Evolutionary conservation across 2,888 invertebrate species (phyloP).

Genomic region (Isotomurus palustris): DNA sequence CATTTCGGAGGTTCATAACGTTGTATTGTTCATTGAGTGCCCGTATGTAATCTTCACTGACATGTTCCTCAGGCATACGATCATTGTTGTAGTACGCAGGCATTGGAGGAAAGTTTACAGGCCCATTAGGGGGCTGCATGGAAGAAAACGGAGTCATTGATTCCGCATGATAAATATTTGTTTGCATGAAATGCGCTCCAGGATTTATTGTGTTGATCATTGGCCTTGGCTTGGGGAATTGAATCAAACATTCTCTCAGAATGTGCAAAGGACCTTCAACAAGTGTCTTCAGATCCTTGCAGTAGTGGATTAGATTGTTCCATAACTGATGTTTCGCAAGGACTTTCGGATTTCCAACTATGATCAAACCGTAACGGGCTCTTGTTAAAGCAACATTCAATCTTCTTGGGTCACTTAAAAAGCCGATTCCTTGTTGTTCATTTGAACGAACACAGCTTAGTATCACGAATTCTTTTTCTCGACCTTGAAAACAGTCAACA

Average conservation of each 20-base stretch:
- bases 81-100: constrained; percentile 43
- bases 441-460: constrained; percentile 99
- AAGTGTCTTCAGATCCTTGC: constrained; percentile 93
- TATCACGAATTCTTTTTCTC: constrained; percentile 98
- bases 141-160: constrained; percentile 13
- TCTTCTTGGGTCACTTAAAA: constrained; percentile 94
- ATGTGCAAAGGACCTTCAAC: constrained; percentile 98
- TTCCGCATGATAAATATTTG: constrained; percentile 82
- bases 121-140: neutral
- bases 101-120: constrained; percentile 33
- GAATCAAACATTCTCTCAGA: constrained; percentile 91
- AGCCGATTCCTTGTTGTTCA: constrained; percentile 98
- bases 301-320: constrained; percentile 95
- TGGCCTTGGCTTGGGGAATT: constrained; percentile 95
- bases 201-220: constrained; percentile 90
- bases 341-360: constrained; percentile 98
- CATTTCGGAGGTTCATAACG: constrained; percentile 29
- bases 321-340: constrained; percentile 96
- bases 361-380: constrained; percentile 94
- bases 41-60: constrained; percentile 21
- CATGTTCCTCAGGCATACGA: constrained; percentile 21
- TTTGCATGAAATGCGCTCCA: constrained; percentile 95
- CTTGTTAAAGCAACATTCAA: constrained; percentile 96
- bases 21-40: constrained; percentile 35
- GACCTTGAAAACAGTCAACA: constrained; percentile 98